phyloP scores from a whole-genome alignment of 2,113 vertebrate species.

The Geococcyx californianus region DNA sequence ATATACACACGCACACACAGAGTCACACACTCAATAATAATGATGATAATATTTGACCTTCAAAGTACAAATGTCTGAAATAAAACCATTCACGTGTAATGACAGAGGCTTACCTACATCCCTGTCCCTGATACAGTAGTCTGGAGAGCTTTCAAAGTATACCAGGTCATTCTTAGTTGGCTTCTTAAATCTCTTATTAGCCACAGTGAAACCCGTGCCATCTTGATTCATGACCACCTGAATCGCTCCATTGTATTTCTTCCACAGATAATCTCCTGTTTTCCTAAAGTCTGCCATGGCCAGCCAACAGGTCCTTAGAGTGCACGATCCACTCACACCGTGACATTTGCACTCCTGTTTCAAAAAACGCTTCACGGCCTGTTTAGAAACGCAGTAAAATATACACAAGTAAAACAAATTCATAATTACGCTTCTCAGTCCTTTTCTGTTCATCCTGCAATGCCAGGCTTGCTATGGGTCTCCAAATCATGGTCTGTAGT shows the following conservation, averaged over 20 bases:
- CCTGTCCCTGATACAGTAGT: conserved; percentile 93
- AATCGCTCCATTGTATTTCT: conserved; percentile 89
- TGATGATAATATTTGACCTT: not conserved
- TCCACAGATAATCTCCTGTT: conserved; percentile 91
- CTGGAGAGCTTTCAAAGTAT: conserved; percentile 95
- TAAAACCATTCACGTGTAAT: not conserved
- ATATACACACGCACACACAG: rapidly evolving
- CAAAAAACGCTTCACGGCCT: conserved; percentile 95
- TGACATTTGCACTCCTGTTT: conserved; percentile 96
- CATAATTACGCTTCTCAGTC: not conserved
- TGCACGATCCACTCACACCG: conserved; percentile 95
- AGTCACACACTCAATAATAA: not conserved
- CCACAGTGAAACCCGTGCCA: conserved; percentile 89
- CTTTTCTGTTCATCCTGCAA: not conserved
- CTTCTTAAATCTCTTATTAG: conserved; percentile 88
- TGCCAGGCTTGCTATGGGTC: not conserved
- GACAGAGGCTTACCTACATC: conserved; percentile 82
- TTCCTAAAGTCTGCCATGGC: conserved; percentile 93
- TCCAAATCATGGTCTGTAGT: conserved; percentile 44
- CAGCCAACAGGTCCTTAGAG: conserved; percentile 93
- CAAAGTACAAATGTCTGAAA: not conserved
- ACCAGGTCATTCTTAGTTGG: conserved; percentile 93
- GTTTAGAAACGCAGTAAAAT: conserved; percentile 28
- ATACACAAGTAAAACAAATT: not conserved
- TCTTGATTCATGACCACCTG: conserved; percentile 97